Conservation (phyloP, 1,140 invertebrate species). For the Eurosta solidaginis region DNA sequence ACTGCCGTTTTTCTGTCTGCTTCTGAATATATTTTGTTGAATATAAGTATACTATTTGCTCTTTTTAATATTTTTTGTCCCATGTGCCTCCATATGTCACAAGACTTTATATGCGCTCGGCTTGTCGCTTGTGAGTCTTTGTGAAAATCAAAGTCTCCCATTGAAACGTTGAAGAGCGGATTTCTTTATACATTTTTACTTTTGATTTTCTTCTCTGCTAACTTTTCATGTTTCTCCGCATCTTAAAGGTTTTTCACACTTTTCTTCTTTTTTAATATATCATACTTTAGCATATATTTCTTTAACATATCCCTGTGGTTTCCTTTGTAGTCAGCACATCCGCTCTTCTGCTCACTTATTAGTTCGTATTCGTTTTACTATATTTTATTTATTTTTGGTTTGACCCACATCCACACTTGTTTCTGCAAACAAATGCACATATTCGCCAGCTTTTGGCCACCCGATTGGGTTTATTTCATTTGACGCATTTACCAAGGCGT, state of each 20-base stretch:
- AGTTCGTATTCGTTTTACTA: neutral
- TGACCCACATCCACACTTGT: neutral
- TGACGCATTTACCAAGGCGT: conserved; percentile 1
- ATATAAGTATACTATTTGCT: too few species aligned
- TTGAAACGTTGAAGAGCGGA: conserved; percentile 1
- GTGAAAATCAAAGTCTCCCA: conserved; percentile 8
- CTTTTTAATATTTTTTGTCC: neutral
- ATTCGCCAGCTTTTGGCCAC: neutral
- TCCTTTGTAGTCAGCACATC: conserved; percentile 5
- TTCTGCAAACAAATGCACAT: neutral
- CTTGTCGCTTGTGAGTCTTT: neutral
- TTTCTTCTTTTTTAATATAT: neutral
- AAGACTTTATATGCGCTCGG: neutral
- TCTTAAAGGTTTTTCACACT: too few species aligned
- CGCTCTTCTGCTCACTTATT: neutral
- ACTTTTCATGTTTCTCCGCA: too few species aligned
- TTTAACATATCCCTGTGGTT: neutral
- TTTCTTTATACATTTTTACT: neutral
- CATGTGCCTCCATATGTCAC: neutral
- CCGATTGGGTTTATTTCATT: conserved; percentile 21
- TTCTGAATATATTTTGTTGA: too few species aligned
- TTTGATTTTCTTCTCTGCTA: neutral
- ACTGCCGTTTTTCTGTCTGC: too few species aligned
- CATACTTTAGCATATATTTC: neutral
- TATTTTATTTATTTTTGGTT: conserved; percentile 20